Evolutionary conservation across 2,888 invertebrate genomes (phyloP).

Genomic region (Lasioglossum malachurum): DNA sequence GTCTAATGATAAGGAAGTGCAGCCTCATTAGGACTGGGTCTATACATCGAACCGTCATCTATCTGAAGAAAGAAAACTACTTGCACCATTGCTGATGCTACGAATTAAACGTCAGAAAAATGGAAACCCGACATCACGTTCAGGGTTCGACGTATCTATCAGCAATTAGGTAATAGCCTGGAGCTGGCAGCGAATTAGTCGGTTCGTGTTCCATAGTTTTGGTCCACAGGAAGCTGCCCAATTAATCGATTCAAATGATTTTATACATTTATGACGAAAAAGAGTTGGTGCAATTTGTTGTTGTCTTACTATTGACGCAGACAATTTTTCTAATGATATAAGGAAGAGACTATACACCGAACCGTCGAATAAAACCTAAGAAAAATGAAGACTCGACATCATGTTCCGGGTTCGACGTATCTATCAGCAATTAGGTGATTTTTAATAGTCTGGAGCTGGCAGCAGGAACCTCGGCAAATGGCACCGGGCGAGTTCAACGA

Average conservation of each 20-base stretch:
- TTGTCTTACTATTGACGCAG: no score
- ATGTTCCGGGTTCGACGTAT: not conserved
- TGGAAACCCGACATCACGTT: not conserved
- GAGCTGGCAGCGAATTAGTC: no score
- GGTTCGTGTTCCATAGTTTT: no score
- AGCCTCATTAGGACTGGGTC: not conserved
- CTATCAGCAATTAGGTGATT: not conserved
- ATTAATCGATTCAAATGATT: no score
- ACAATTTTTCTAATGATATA: no score
- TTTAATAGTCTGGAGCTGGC: not conserved
- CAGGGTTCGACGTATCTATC: not conserved
- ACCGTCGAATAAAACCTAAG: not conserved
- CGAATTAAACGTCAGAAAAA: not conserved
- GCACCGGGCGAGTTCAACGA: slow-evolving; percentile 27
- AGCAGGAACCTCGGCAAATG: not conserved
- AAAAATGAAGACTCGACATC: not conserved
- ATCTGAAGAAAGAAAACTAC: not conserved
- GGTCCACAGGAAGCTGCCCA: no score
- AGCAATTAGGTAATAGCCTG: not conserved
- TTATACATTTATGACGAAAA: no score
- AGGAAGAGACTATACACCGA: no score
- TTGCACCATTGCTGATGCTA: not conserved
- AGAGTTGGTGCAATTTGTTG: no score
- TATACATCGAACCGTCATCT: not conserved
- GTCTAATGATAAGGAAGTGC: not conserved